Evolutionary conservation across 2,797 vertebrate genomes (phyloP), one percentile per base, ranked within the genome.

Genomic region (Acanthurus tractus): DNA sequence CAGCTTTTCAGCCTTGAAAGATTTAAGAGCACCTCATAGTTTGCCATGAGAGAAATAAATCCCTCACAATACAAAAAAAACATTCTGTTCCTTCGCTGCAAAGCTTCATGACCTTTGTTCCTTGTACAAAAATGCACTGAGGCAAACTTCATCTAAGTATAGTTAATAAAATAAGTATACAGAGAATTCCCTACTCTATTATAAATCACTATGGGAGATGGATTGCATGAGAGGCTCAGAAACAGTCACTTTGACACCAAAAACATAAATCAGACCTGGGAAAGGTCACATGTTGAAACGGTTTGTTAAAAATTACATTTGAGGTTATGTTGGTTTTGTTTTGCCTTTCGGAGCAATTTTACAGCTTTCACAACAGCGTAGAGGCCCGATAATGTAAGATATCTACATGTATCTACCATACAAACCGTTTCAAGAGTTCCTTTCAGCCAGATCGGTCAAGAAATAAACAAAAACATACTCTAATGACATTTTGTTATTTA

Each of bases 161-260:
- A 79, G 64, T 84, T 82, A 86, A 90, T 85, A 64, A 88, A 90
- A 89, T 78, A 83, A 84, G 78, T 81, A 85, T 74, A 87, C 62
- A 78, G 70, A 84, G 71, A 83, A 75, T 76, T 78, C 34, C 46
- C 84, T 90, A 90, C 46, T 77, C 80, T 87, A 89, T 66, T 67
- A 79, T 70, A 83, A 87, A 84, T 84, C 80, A 88, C 81, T 49
- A 72, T 25, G 54, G 73, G 83, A 88, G 58, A 81, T 82, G 69
- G 77, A 88, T 74, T 68, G 79, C 70, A 85, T 81, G 71, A 84
- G 55, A 81, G 72, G 74, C 70, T 85, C 63, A 63, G 74, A 88
- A 88, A 88, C 77, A 63, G 79, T 91, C 74, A 81, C 76, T 77
- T 74, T 78, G 74, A 89, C 84, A 83, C 29, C 55, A 63, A 81